phyloP scores from a whole-genome alignment of 2,797 vertebrate species.

The Etheostoma nigrum region DNA sequence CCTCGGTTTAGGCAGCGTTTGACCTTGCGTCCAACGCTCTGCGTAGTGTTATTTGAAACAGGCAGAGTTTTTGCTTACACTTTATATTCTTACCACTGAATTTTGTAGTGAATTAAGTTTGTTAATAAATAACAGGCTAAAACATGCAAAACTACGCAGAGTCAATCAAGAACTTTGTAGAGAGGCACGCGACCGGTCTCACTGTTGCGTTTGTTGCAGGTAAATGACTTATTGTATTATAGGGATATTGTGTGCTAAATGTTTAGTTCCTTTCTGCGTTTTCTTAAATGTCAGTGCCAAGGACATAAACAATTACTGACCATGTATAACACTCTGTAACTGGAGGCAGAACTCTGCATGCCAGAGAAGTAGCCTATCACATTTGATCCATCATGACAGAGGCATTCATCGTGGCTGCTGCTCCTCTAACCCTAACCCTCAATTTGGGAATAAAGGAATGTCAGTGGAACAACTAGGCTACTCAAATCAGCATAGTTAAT shows the following conservation, averaged over 20 bases:
- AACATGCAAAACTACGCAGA: conserved; percentile 71
- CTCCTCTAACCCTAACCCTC: background rate
- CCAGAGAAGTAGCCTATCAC: background rate
- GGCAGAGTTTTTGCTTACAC: background rate
- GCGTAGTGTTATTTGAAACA: fast-evolving
- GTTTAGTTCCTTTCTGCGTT: background rate
- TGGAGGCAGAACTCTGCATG: background rate
- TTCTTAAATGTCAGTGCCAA: background rate
- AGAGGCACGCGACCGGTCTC: conserved; percentile 58
- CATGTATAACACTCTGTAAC: background rate
- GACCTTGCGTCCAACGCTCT: fast-evolving
- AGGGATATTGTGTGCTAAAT: fast-evolving
- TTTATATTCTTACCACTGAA: background rate
- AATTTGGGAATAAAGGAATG: background rate
- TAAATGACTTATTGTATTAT: conserved; percentile 31
- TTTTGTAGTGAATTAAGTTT: background rate
- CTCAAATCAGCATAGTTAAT: background rate
- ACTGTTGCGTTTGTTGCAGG: conserved; percentile 67
- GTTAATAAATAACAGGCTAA: background rate
- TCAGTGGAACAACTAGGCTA: background rate
- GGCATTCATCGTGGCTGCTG: background rate
- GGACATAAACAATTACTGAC: background rate
- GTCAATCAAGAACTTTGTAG: conserved; percentile 49
- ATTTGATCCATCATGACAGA: background rate
- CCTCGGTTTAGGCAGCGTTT: fast-evolving